phyloP scores from a whole-genome alignment of 30 jellyfish, hydroid and myxozoan genomes.

The Cassiopea xamachana region DNA sequence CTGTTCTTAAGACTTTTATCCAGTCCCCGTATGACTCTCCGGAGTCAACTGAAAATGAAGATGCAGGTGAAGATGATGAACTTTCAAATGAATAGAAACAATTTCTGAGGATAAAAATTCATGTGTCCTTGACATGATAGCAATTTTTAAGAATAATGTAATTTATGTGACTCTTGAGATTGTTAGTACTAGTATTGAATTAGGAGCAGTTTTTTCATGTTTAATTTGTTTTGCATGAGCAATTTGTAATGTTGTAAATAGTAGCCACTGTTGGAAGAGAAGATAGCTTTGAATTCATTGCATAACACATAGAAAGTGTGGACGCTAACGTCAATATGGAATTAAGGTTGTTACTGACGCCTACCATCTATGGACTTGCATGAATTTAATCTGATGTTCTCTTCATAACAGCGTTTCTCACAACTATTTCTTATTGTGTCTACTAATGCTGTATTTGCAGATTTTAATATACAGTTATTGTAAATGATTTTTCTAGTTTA shows the following conservation, averaged over 20 bases:
- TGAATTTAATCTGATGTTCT: too few relatives aligned
- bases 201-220: not conserved
- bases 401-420: not conserved
- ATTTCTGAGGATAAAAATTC: not conserved
- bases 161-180: too few relatives aligned
- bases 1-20: conserved; percentile 86
- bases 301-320: too few relatives aligned
- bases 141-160: too few relatives aligned
- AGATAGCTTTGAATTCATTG: not conserved
- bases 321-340: too few relatives aligned
- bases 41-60: conserved; percentile 81
- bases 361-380: too few relatives aligned
- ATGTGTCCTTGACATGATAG: not conserved
- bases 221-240: not conserved
- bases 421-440: not conserved
- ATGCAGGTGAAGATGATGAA: conserved; percentile 60
- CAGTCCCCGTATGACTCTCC: conserved; percentile 99
- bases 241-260: not conserved
- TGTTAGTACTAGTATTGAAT: not conserved
- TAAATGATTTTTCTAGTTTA: conserved; percentile 31
- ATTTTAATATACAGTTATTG: not conserved
- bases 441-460: not conserved
- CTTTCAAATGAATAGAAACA: not conserved
- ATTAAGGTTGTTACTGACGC: too few relatives aligned
- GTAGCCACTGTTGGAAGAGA: not conserved